Evolutionary conservation across 1,140 invertebrate genomes (phyloP).

Genomic region (Hermetia illucens): DNA sequence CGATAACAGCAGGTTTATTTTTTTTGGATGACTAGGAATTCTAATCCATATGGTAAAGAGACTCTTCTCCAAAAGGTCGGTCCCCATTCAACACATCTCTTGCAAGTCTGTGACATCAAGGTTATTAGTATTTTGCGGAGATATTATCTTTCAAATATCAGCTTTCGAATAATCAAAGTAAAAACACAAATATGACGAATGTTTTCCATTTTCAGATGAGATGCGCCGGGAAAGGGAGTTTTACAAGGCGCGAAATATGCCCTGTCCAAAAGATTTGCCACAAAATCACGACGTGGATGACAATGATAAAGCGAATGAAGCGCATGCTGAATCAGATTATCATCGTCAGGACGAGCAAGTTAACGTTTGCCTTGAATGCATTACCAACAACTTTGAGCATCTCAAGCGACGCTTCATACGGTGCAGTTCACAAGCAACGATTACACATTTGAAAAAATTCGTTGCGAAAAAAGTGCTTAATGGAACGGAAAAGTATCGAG

Average conservation of each 20-base stretch:
- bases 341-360: conserved; percentile 93
- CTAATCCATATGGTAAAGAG: too few species aligned
- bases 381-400: conserved; percentile 67
- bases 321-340: conserved; percentile 75
- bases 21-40: too few species aligned
- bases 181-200: neutral
- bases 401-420: conserved; percentile 81
- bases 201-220: conserved; percentile 50
- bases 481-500: conserved; percentile 83
- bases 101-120: too few species aligned
- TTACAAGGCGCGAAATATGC: conserved; percentile 65
- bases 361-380: conserved; percentile 79
- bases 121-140: too few species aligned
- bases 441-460: conserved; percentile 94
- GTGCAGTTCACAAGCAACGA: conserved; percentile 90
- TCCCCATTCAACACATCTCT: too few species aligned
- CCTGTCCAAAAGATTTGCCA: conserved; percentile 77
- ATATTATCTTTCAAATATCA: too few species aligned
- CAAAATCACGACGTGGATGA: conserved; percentile 36
- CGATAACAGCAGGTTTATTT: too few species aligned
- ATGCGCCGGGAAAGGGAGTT: conserved; percentile 75
- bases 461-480: conserved; percentile 91
- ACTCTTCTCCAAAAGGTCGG: too few species aligned
- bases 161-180: too few species aligned
- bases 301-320: conserved; percentile 31